Conservation (phyloP, 2,113 vertebrate species). For the Gnathonemus longibarbis region DNA sequence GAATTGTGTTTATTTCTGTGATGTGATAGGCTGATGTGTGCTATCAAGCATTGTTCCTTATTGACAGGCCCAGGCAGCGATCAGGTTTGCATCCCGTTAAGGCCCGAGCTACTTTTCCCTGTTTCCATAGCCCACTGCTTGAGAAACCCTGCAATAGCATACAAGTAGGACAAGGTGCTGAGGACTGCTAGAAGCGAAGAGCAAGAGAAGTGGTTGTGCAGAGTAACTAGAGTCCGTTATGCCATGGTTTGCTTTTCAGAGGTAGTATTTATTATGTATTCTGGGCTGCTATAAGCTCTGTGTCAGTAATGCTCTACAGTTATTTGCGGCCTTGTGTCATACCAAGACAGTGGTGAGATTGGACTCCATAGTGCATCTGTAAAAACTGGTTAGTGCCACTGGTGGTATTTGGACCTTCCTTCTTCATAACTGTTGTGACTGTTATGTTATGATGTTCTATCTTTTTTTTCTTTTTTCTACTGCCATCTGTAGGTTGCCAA, state of each 20-base stretch:
- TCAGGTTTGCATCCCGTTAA: background rate
- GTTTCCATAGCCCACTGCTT: background rate
- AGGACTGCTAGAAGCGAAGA: background rate
- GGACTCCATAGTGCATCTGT: background rate
- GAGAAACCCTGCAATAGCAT: background rate
- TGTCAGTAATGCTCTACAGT: background rate
- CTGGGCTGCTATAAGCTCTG: background rate
- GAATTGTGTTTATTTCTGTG: background rate
- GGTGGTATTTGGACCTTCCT: background rate
- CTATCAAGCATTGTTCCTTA: background rate
- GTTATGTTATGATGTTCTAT: background rate
- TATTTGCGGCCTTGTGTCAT: background rate
- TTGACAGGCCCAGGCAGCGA: background rate
- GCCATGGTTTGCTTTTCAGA: background rate
- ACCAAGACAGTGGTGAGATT: background rate
- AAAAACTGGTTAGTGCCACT: background rate
- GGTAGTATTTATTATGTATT: background rate
- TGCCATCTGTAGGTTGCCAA: constrained; percentile 78
- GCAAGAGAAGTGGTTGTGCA: background rate
- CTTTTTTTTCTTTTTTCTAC: constrained; percentile 10
- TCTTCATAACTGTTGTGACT: background rate
- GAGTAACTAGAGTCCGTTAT: background rate
- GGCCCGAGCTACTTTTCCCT: background rate
- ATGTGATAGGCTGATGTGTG: background rate
- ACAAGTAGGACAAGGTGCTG: background rate